These are phyloP conservation scores for Halcyon malimbica DNA, from an alignment of 2,113 vertebrate genomes.

Conservation along the genomic window DNA sequence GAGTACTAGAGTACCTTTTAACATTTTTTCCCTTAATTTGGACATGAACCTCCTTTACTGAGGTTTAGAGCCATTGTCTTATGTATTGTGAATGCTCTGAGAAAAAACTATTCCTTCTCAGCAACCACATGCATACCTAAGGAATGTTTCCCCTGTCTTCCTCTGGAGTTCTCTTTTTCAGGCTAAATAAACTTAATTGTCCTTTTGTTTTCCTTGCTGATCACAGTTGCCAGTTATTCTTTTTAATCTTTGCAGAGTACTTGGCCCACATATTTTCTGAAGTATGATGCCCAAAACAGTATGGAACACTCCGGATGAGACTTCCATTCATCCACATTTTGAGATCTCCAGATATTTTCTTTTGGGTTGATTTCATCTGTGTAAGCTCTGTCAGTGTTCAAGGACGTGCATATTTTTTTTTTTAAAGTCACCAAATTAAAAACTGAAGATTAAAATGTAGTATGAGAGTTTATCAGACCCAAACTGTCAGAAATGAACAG, in stretches of 20 bases:
- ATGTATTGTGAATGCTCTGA: background rate
- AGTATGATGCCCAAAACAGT: background rate
- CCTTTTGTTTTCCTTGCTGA: background rate
- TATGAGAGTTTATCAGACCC: background rate
- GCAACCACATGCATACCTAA: background rate
- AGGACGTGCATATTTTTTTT: background rate
- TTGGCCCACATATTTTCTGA: background rate
- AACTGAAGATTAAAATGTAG: background rate
- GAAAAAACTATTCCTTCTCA: background rate
- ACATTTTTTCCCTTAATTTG: background rate
- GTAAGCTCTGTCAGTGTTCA: background rate
- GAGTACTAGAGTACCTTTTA: background rate
- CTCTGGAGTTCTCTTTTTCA: background rate
- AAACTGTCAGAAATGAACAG: background rate
- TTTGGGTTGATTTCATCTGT: background rate
- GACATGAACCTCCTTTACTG: background rate
- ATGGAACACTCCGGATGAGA: background rate
- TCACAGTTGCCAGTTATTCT: background rate
- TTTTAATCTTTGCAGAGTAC: background rate
- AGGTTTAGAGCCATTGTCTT: background rate
- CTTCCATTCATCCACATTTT: background rate
- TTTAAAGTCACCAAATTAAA: background rate
- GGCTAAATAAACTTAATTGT: conserved; percentile 1
- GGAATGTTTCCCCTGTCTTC: background rate
- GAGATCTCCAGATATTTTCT: background rate